Evolutionary conservation across 1,140 invertebrate genomes (phyloP).

Genomic region (Potamilus streckersoni): DNA sequence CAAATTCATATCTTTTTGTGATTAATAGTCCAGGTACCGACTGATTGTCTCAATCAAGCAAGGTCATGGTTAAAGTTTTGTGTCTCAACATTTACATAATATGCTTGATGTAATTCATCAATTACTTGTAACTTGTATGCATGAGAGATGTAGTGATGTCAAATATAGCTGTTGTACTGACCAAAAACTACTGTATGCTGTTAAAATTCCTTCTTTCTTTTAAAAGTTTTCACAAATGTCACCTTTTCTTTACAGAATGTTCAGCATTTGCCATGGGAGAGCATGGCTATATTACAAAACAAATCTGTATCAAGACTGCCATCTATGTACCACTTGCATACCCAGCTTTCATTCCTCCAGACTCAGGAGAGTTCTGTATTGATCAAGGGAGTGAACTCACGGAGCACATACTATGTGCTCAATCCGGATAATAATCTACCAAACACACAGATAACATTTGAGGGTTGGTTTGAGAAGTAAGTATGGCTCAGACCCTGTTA

Average conservation of each 20-base stretch:
- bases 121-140: too few species aligned
- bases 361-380: constrained; percentile 66
- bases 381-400: constrained; percentile 71
- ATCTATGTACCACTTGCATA: constrained; percentile 78
- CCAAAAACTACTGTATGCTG: too few species aligned
- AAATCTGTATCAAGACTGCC: constrained; percentile 80
- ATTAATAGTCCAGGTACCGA: too few species aligned
- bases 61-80: too few species aligned
- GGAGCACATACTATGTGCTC: constrained; percentile 74
- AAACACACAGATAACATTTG: constrained; percentile 78
- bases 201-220: too few species aligned
- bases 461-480: constrained; percentile 61
- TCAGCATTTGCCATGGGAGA: constrained; percentile 82
- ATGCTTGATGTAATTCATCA: too few species aligned
- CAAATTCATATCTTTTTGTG: too few species aligned
- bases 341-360: constrained; percentile 70
- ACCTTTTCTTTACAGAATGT: constrained; percentile 71
- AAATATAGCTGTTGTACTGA: too few species aligned
- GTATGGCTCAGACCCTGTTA: background rate
- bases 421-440: constrained; percentile 79
- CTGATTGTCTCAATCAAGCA: too few species aligned
- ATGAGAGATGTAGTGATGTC: too few species aligned
- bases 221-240: background rate
- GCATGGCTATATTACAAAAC: constrained; percentile 73
- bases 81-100: too few species aligned